Base-by-base conservation (phyloP, 2,113 vertebrate species). In the Acanthochromis polyacanthus region DNA sequence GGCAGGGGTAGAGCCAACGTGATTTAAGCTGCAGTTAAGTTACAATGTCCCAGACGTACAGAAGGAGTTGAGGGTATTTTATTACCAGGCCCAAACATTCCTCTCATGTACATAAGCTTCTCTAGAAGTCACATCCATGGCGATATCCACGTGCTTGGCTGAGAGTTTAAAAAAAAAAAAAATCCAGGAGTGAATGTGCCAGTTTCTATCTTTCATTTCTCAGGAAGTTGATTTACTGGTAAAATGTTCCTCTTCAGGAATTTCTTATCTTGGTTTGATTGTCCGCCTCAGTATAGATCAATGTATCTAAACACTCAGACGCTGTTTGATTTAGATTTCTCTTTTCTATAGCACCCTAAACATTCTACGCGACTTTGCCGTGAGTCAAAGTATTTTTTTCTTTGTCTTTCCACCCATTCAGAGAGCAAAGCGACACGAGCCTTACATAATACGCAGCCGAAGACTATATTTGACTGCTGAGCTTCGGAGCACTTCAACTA, bases 401-500 rank as follows among this genome's bases (percentile, higher is more conserved):
- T 56, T 19, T 57, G 10, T 45, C 45, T 28, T 46, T 65, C n/a
- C 28, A 3, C 23, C 50, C 15, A 0, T 64, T 65, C 23, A 80
- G 64, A 10, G 52, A 48, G 84, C 79, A 85, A 88, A 45, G 16
- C 52, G 69, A 88, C 58, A 30, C 7, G 5, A 23, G 50, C 6
- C 57, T 90, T 89, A 79, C 56, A 61, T 88, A 92, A 91, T 50
- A 40, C 46, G 32, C 19, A 77, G 62, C 45, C 66, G 36, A 65
- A 84, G 51, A 65, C 56, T 87, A 87, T 79, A 83, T 83, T 78
- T 90, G 89, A 90, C 81, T 65, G 20, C 84, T 87, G 85, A 84
- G 68, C 84, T 78, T 81, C 51, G 38, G 71, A 75, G 83, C 53
- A 45, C 46, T 82, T 76, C 30, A 71, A 16, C 78, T 78, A 81